Evolutionary conservation across 2,797 vertebrate genomes (phyloP), one percentile per base, ranked within the genome.

Genomic region (Petrocephalus schoutedeni): DNA sequence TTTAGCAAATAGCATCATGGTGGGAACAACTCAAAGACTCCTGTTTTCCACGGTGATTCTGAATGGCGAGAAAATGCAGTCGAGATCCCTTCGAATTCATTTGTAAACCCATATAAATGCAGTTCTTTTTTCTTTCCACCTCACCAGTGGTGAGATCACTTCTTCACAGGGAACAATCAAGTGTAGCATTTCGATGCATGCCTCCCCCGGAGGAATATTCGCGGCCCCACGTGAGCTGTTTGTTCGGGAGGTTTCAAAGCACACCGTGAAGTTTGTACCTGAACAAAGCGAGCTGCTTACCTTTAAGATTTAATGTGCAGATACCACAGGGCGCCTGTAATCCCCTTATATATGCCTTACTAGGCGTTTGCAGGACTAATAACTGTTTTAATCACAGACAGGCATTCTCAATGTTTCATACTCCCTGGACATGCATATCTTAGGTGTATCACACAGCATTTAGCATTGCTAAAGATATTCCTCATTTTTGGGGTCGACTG

Each of bases 1-100:
- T 77, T 77, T 77, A 45, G 53, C 82, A 54, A 54, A 54, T 56
- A 89, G 89, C 49, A 80, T 88, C 87, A 88, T 88, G 89, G 89
- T 58, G 61, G 53, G 64, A 64, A 87, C 71, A 56, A 28, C 23
- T 85, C 21, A 85, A 51, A 54, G 49, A 7, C 49, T 77, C 2
- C 36, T 36, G 41, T 77, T 77, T 77, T 77, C 41, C 36, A 77
- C 71, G 71, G 71, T 45, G 71, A 77, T 45, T 77, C 45, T 41
- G 71, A 77, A 77, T 77, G 71, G 36, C 32, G 41, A 77, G 71
- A 49, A 54, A 21, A 54, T 28, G 53, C 80, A 83, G 80, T 10
- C 4, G 45, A 53, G n/a, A 54, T 51, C 80, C 49, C 45, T 83
- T 53, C 45, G 45, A 51, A 54, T 83, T 83, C 80, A 77, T 77